phyloP scores from a whole-genome alignment of 2,113 vertebrate species.

The Synchiropus splendidus region DNA sequence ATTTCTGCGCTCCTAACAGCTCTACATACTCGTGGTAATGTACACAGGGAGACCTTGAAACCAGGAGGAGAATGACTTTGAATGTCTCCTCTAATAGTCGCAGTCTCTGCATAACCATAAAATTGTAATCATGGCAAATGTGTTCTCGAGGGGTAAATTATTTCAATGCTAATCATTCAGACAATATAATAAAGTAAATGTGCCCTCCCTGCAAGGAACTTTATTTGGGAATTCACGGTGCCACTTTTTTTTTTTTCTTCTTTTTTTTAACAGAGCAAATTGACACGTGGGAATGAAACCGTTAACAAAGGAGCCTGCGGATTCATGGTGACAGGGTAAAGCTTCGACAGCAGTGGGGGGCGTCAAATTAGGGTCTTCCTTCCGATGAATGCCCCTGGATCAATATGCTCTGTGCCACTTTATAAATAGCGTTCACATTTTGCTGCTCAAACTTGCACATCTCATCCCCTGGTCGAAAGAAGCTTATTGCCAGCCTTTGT shows the following conservation, averaged over 20 bases:
- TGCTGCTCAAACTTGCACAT: conserved; percentile 42
- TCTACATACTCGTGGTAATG: conserved; percentile 12
- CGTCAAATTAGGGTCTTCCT: conserved; percentile 34
- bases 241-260: background rate
- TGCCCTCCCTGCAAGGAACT: conserved; percentile 16
- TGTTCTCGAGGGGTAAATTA: conserved; percentile 50
- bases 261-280: conserved; percentile 5
- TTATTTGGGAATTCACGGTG: conserved; percentile 1
- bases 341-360: conserved; percentile 1
- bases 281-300: background rate
- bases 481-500: conserved; percentile 63
- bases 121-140: conserved; percentile 49
- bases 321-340: conserved; percentile 15
- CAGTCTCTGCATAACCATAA: conserved; percentile 33
- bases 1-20: conserved; percentile 12
- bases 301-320: conserved; percentile 3
- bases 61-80: conserved; percentile 26
- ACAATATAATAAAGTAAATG: conserved; percentile 31
- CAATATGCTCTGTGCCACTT: conserved; percentile 43
- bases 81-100: conserved; percentile 37
- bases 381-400: conserved; percentile 41
- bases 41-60: conserved; percentile 34
- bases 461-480: conserved; percentile 58
- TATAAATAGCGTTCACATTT: conserved; percentile 48
- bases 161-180: conserved; percentile 38